Evolutionary conservation across 2,888 invertebrate genomes (phyloP).

Genomic region (Perizoma affinitatum): DNA sequence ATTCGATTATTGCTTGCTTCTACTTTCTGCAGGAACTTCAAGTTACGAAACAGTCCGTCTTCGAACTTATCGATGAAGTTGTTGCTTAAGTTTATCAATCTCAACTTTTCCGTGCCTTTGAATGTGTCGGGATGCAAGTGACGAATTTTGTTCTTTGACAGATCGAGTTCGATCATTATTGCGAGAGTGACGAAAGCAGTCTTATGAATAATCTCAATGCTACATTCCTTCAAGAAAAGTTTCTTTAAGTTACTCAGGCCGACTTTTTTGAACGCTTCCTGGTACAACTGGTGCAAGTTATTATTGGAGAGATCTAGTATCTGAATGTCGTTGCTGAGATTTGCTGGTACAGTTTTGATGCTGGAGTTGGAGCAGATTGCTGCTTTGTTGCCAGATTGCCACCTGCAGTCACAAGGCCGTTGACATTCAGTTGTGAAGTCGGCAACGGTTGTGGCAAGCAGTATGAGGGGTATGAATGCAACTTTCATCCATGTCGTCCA

Average conservation of each 20-base stretch:
- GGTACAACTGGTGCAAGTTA: conserved; percentile 85
- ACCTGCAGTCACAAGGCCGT: conserved; percentile 91
- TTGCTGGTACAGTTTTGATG: conserved; percentile 87
- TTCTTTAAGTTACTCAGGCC: conserved; percentile 92
- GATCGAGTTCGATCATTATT: conserved; percentile 92
- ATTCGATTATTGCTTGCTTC: conserved; percentile 91
- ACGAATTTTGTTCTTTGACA: conserved; percentile 89
- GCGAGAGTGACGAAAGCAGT: conserved; percentile 90
- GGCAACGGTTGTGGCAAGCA: conserved; percentile 68
- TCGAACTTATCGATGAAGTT: conserved; percentile 90
- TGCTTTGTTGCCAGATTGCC: conserved; percentile 93
- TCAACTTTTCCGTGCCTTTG: conserved; percentile 87
- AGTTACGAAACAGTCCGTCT: conserved; percentile 89
- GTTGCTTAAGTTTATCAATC: conserved; percentile 89
- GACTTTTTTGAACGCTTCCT: conserved; percentile 87
- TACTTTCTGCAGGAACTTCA: conserved; percentile 90
- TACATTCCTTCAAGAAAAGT: conserved; percentile 89
- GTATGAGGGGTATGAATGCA: conserved; percentile 60
- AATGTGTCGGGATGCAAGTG: conserved; percentile 89
- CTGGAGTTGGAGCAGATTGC: conserved; percentile 91
- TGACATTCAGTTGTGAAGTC: conserved; percentile 87
- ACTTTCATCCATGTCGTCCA: conserved; percentile 79
- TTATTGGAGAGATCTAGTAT: conserved; percentile 90
- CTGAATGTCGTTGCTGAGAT: conserved; percentile 89
- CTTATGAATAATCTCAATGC: conserved; percentile 87